phyloP scores from a whole-genome alignment of 2,797 vertebrate species.

The Luscinia luscinia region DNA sequence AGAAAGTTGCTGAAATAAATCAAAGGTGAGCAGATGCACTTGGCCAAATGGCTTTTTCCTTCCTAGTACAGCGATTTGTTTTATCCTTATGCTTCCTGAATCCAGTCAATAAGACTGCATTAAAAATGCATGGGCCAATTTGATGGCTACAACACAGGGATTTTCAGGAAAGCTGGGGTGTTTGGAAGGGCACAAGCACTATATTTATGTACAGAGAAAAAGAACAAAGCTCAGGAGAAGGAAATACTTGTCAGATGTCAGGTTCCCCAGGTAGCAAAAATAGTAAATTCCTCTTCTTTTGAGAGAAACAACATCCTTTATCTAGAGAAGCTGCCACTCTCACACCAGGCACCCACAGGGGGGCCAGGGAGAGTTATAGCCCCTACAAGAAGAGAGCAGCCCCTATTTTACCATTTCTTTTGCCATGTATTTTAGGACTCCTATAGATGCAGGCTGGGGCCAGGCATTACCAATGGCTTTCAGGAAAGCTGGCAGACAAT shows the following conservation, averaged over 20 bases:
- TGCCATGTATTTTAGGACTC: not conserved
- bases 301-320: not conserved
- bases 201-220: not conserved
- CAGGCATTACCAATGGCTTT: not conserved
- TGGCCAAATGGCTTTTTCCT: slow-evolving; percentile 64
- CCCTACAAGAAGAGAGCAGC: not conserved
- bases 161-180: not conserved
- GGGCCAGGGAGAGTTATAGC: not conserved
- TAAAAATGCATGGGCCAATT: slow-evolving; percentile 68
- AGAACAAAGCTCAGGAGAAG: slow-evolving; percentile 11
- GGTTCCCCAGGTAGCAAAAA: slow-evolving; percentile 18
- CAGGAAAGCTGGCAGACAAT: slow-evolving; percentile 20
- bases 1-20: slow-evolving; percentile 65
- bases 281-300: slow-evolving; percentile 30
- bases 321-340: not conserved
- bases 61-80: slow-evolving; percentile 35
- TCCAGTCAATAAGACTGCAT: slow-evolving; percentile 62
- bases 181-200: not conserved
- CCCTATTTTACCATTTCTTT: not conserved
- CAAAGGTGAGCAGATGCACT: slow-evolving; percentile 68
- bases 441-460: not conserved
- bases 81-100: slow-evolving; percentile 39
- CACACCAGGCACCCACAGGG: not conserved
- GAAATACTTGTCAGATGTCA: slow-evolving; percentile 40
- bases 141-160: not conserved